phyloP scores from a whole-genome alignment of 2,797 vertebrate species.

The Bryconaethiops microstoma region DNA sequence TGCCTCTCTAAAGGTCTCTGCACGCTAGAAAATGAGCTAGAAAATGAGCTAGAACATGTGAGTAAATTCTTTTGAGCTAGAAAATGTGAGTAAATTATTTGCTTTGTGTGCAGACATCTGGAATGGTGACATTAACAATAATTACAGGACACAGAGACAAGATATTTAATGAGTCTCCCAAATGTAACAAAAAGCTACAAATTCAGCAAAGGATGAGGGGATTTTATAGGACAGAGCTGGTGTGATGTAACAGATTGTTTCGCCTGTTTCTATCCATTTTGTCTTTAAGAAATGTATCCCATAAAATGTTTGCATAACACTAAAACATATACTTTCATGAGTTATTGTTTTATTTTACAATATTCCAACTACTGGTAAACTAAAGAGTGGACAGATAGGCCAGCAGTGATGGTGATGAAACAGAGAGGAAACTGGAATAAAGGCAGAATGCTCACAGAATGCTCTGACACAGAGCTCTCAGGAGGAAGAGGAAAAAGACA shows the following conservation, averaged over 20 bases:
- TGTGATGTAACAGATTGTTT: no score
- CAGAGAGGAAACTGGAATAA: conserved; percentile 39
- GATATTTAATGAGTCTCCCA: background rate
- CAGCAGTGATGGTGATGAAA: conserved; percentile 49
- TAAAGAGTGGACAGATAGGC: background rate
- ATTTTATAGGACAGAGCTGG: background rate
- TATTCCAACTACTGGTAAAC: background rate
- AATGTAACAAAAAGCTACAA: background rate
- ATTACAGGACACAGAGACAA: no score
- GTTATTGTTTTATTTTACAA: background rate
- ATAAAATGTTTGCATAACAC: background rate
- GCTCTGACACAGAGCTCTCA: conserved; percentile 13
- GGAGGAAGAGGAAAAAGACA: conserved; percentile 20
- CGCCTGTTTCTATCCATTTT: background rate
- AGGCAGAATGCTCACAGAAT: conserved; percentile 24
- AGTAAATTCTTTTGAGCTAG: no score
- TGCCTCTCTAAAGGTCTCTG: no score
- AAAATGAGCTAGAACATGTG: no score
- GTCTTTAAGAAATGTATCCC: background rate
- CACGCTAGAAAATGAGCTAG: no score
- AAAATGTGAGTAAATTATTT: no score
- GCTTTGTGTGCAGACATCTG: no score
- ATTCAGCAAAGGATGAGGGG: background rate
- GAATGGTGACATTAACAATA: no score
- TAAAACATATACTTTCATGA: background rate